Base-by-base conservation (phyloP, 2,888 invertebrate genomes). In the Lasioglossum zephyrum region DNA sequence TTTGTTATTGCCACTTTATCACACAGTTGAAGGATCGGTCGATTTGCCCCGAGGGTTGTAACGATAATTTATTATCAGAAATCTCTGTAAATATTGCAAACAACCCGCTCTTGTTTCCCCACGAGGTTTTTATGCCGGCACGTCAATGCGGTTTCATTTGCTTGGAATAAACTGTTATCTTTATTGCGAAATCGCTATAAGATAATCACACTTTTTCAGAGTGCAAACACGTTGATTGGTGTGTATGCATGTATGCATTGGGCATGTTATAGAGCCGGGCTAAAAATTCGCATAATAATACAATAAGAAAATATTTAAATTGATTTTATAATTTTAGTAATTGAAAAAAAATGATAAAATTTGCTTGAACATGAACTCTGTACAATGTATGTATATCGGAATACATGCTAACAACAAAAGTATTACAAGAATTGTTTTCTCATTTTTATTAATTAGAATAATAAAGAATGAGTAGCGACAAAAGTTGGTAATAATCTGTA, bases 11-110 rank as follows among this genome's bases (percentile, higher is more conserved):
- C 63, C 63, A 26, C 16, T 36, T 63, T 31, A 18, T 63, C 18
- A 63, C 31, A 63, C 31, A 36, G 36, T 63, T 63, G 31, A 63
- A 63, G 31, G 18, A 18, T 18, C 16, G 63, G 63, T 63, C 31
- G 63, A 31, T 31, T 6, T 26, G 31, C 31, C 16, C 16, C 31
- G 63, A n/a, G 57, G 57, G 11, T 57, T 57, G n/a, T 63, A 18
- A 63, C 26, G 26, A 63, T 63, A 63, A 63, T 63, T 31, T 36
- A 36, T 36, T 63, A 63, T 63, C 63, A 36, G 63, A 36, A 63
- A 63, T 63, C 63, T 63, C 72, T 72, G 63, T 72, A 72, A 72
- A 72, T 72, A 41, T 72, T 72, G 63, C 63, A 36, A 63, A 36
- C 8, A 36, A 8, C 63, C 63, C 26, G 16, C 63, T 36, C 31